Conservation (phyloP, 2,797 vertebrate genomes). For the Kryptopterus vitreolus region DNA sequence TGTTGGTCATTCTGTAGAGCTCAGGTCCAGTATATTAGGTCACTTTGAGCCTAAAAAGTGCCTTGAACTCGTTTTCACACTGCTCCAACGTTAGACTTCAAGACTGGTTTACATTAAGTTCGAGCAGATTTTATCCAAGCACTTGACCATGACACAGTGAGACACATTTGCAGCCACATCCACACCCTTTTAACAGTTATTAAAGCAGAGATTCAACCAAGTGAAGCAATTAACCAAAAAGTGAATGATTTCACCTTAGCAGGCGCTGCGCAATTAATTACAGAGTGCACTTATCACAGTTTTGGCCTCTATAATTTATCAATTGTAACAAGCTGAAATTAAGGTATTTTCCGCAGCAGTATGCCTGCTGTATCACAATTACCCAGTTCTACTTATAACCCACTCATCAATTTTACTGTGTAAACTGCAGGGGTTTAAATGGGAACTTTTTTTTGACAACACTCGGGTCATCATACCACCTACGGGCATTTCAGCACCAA, state of each 20-base stretch:
- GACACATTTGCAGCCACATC: not conserved
- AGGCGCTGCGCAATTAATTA: not conserved
- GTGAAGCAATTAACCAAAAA: conserved; percentile 1
- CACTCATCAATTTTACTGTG: not conserved
- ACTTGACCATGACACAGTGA: not conserved
- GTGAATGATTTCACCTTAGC: not conserved
- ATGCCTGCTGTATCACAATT: not conserved
- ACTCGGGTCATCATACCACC: not conserved
- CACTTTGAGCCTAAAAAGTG: not conserved
- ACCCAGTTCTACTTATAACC: not conserved
- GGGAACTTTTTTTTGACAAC: not conserved
- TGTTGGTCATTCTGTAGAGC: not conserved
- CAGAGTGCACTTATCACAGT: not conserved
- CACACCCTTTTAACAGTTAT: not conserved
- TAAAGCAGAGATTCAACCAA: not conserved
- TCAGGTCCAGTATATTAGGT: not conserved
- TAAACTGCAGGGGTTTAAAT: not conserved
- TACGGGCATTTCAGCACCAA: not conserved
- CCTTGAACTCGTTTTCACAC: not conserved
- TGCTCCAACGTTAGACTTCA: not conserved
- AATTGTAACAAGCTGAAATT: not conserved
- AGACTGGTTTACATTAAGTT: not conserved
- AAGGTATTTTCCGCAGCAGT: not conserved
- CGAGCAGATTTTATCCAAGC: not conserved
- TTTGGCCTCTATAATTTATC: not conserved